Conservation (phyloP, 92 coral and sea anemone species). For the Parazoanthus darwini region DNA sequence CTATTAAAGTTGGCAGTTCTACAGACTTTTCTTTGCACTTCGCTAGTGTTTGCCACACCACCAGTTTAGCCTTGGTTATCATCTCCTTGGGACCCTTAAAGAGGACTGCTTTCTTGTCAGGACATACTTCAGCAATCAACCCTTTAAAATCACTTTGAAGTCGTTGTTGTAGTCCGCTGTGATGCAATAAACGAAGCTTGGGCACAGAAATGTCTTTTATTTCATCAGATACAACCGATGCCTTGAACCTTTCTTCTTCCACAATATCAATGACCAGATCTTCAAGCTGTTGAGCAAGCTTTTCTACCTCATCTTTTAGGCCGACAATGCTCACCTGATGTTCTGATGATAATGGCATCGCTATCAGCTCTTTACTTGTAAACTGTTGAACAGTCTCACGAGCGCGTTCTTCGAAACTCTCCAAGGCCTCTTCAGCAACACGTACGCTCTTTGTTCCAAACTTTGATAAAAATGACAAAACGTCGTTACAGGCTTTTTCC, state of each 20-base stretch:
- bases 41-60: constrained; percentile 46
- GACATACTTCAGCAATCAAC: constrained; percentile 30
- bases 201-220: constrained; percentile 18
- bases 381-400: background rate
- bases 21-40: constrained; percentile 30
- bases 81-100: constrained; percentile 46
- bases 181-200: constrained; percentile 34
- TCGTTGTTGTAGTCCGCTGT: constrained; percentile 33
- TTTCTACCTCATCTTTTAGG: constrained; percentile 42
- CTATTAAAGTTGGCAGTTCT: constrained; percentile 36
- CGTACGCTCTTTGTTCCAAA: constrained; percentile 3
- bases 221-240: constrained; percentile 28
- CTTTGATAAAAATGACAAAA: constrained; percentile 17
- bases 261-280: constrained; percentile 49
- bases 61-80: constrained; percentile 41
- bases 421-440: background rate
- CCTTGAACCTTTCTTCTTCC: constrained; percentile 38
- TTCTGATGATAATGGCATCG: background rate
- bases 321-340: constrained; percentile 25
- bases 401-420: constrained; percentile 10
- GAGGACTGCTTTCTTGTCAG: constrained; percentile 20
- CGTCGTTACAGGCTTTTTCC: background rate
- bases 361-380: background rate
- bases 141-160: constrained; percentile 37
- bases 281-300: constrained; percentile 33